Base-by-base conservation (phyloP, 2,888 invertebrate species). In the Elysia crispata region DNA sequence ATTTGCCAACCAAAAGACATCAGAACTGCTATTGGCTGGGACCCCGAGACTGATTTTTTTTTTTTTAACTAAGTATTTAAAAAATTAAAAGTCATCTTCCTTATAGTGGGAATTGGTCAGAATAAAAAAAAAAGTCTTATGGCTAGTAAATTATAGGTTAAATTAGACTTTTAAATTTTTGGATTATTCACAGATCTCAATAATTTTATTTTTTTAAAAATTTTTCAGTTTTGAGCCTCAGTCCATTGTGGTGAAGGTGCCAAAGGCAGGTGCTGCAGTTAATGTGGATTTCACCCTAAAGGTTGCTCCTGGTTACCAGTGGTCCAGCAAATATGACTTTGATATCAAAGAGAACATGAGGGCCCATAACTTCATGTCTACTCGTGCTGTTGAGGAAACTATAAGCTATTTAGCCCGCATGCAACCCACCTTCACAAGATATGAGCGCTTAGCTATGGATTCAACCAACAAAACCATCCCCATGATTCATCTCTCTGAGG, bases 251-350 rank as follows among this genome's bases (percentile, higher is more conserved):
- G 94, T 96, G 13, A 93, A 92, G 0, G 94, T 96, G 0, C 20
- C 60, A 5, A 94, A 95, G 0, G 84, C 87, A 60, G 89, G 87
- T 49, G 94, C 94, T 0, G 94, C 94, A 0, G 91, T 94, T 66
- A 93, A 94, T 77, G 93, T 95, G 82, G 96, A 97, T 92, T 95
- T 97, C 87, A 95, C 95, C 0, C 93, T 98, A 67, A 95, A 95
- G 94, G 81, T 83, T 25, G 82, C 83, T 15, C 83, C 82, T 20
- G 70, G 85, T 0, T 94, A 95, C n/a, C 95, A 96, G 89, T 97
- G 97, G 97, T 93, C 93, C 0, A 82, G 84, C 54, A 83, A 84
- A 30, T 78, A 91, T 41, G 93, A 93, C 86, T 93, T 91, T 85
- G 89, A 86, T 67, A 89, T 93, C 64, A 79, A 81, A 3, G 89